phyloP scores from a whole-genome alignment of 2,113 vertebrate species.

The Aviceda subcristata region DNA sequence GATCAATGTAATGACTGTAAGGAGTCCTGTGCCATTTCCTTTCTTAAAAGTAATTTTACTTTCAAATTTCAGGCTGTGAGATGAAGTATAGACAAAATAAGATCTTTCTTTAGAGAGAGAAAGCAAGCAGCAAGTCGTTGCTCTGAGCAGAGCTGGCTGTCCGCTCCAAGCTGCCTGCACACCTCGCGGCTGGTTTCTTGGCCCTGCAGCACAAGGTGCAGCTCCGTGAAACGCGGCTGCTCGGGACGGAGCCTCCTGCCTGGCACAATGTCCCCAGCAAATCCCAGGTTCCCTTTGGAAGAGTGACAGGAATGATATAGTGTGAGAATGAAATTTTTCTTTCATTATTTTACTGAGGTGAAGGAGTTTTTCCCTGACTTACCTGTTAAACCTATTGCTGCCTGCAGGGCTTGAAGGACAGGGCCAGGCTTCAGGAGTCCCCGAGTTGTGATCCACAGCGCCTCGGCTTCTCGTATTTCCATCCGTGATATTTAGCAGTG shows the following conservation, averaged over 20 bases:
- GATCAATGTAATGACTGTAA: neutral
- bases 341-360: neutral
- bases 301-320: neutral
- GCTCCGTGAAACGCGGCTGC: neutral
- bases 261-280: accelerated
- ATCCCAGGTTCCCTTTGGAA: neutral
- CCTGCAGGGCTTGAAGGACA: neutral
- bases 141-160: accelerated
- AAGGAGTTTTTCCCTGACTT: neutral
- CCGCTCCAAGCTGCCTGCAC: neutral
- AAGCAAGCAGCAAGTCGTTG: neutral
- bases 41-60: neutral
- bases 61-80: neutral
- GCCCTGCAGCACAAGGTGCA: neutral
- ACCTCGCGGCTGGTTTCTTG: neutral
- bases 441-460: accelerated
- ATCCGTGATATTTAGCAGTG: accelerated
- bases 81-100: no score
- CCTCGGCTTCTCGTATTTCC: neutral
- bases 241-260: neutral
- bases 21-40: neutral
- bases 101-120: neutral
- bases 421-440: neutral
- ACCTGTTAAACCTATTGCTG: accelerated
- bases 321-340: neutral